Evolutionary conservation across 2,113 vertebrate species (phyloP).

Genomic region (Thunnus maccoyii): DNA sequence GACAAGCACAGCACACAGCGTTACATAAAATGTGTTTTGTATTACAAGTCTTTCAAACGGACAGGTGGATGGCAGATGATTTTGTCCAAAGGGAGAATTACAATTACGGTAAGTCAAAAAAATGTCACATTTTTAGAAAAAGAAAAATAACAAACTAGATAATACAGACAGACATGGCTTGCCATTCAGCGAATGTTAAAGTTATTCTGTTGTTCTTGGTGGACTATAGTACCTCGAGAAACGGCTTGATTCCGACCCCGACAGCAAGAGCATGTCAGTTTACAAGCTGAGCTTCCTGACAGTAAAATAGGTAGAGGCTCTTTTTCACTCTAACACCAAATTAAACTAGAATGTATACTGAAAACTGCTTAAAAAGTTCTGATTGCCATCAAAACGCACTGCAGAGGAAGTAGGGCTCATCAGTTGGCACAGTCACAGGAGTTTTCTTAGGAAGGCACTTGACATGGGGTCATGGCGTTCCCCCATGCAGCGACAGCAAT

Average conservation of each 20-base stretch:
- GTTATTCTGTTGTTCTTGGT: conserved; percentile 54
- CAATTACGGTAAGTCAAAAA: conserved; percentile 71
- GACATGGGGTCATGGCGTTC: conserved; percentile 65
- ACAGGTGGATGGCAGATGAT: conserved; percentile 73
- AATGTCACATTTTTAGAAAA: conserved; percentile 76
- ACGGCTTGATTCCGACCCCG: conserved; percentile 57
- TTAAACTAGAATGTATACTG: conserved; percentile 38
- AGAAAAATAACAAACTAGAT: conserved; percentile 46
- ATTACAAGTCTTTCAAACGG: conserved; percentile 81
- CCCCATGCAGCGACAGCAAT: conserved; percentile 77
- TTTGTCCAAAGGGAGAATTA: conserved; percentile 71
- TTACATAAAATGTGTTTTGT: conserved; percentile 81
- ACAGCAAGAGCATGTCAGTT: conserved; percentile 47
- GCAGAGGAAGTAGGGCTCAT: conserved; percentile 79
- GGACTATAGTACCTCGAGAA: conserved; percentile 72
- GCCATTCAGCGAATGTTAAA: conserved; percentile 68
- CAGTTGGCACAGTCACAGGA: conserved; percentile 82
- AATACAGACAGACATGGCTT: conserved; percentile 80
- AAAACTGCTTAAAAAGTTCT: conserved; percentile 69
- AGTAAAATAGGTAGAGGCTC: conserved; percentile 44
- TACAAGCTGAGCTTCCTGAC: conserved; percentile 49
- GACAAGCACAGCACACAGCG: conserved; percentile 56
- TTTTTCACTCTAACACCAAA: conserved; percentile 47
- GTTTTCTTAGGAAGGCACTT: conserved; percentile 82
- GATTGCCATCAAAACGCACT: conserved; percentile 83